Evolutionary conservation across 2,888 invertebrate genomes (phyloP), one percentile per base, ranked within the genome.

Genomic region (Carcina quercana): DNA sequence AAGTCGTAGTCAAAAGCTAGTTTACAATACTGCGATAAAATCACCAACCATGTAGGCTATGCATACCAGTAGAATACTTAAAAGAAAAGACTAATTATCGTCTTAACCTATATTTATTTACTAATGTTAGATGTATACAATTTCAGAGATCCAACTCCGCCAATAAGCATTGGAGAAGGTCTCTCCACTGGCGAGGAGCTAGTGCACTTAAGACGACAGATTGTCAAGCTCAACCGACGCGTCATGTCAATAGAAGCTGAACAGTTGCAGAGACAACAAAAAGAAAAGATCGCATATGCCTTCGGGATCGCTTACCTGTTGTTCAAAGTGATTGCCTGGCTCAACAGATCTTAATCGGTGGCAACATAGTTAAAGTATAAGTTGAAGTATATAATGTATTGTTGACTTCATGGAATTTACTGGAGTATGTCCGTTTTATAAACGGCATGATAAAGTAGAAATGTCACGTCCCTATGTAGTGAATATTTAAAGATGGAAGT

Each of bases 191-290:
- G 86, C 22, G 95, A 95, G 71, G 95, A 95, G 75, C 85, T 95
- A 34, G 86, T 92, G 25, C 93, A 95, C 73, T 86, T 96, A 53
- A 88, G 95, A 39, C 87, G 93, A 28, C 96, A 96, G 74, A 87
- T 97, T 56, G 92, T 93, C 13, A 95, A 95, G 66, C 68, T 97
- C 42, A 94, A 95, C 66, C 88, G 95, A 28, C 89, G 96, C 12
- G 91, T 97, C 5, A 90, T 95, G 84, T 89, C 92, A 4, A 88
- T 97, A 42, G 96, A 97, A 75, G 87, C 95, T 40, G 95, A 96
- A 54, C 91, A 92, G 61, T 83, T 92, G 48, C 92, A 93, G 59
- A 86, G 95, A 37, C 89, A 93, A 53, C 94, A 96, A 62, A 89
- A 93, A 47, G 96, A 97, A 59, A 92, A 95, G 61, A 88, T 95